A percentile compares a stretch with the other conserved stretches of the same genome.
Conservation (phyloP, 1,140 invertebrate genomes). For the Mercenaria mercenaria region DNA sequence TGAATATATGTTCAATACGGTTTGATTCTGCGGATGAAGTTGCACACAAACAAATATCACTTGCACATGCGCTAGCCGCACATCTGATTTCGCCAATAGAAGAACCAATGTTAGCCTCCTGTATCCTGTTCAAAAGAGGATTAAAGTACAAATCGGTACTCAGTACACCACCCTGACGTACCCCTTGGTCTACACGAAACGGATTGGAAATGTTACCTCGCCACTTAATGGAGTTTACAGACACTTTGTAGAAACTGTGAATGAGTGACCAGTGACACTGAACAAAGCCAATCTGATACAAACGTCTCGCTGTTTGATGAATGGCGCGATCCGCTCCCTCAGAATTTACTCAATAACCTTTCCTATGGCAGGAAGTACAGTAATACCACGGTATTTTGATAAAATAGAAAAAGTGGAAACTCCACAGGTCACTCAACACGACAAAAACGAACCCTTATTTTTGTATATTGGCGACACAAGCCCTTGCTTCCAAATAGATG, state of each 20-base stretch:
- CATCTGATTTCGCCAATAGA: slow-evolving; percentile 12
- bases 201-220: not conserved
- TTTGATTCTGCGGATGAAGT: not conserved
- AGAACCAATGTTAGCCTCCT: not conserved
- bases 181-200: slow-evolving; percentile 10
- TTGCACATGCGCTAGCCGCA: slow-evolving; percentile 14
- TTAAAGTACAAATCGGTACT: slow-evolving; percentile 52
- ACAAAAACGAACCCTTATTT: too few relatives aligned
- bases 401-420: too few relatives aligned
- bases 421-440: too few relatives aligned
- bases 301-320: too few relatives aligned
- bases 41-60: not conserved
- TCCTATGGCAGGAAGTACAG: too few relatives aligned
- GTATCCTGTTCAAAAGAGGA: not conserved
- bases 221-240: not conserved
- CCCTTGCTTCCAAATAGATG: too few relatives aligned
- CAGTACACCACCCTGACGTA: slow-evolving; percentile 38
- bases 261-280: not conserved
- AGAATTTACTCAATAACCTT: too few relatives aligned
- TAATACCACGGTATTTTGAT: too few relatives aligned
- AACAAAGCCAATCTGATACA: not conserved
- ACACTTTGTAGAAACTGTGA: not conserved
- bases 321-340: too few relatives aligned
- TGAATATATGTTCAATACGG: not conserved
- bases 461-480: too few relatives aligned